phyloP scores from a whole-genome alignment of 2,797 vertebrate genomes.

The Pygocentrus nattereri region DNA sequence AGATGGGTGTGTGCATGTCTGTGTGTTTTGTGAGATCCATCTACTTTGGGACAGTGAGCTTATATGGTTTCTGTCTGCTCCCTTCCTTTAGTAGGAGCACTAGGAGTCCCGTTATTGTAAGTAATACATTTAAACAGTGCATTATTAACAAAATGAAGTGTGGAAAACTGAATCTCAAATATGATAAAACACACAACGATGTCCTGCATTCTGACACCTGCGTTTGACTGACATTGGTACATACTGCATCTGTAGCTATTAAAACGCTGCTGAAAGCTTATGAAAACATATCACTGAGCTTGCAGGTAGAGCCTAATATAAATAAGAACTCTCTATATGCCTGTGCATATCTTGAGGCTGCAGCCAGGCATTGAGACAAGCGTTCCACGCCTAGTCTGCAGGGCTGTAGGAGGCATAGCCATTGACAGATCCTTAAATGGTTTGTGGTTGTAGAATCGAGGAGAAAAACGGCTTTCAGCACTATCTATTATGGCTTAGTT shows the following conservation, averaged over 20 bases:
- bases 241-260: background rate
- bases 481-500: constrained; percentile 53
- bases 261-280: background rate
- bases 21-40: background rate
- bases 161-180: background rate
- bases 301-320: background rate
- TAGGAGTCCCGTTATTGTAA: background rate
- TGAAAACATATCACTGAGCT: background rate
- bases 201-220: background rate
- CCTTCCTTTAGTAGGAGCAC: background rate
- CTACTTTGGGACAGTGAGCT: background rate
- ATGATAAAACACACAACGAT: background rate
- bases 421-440: constrained; percentile 51
- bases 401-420: background rate
- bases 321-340: background rate
- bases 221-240: background rate
- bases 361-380: background rate
- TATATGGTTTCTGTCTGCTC: background rate
- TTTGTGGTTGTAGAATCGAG: constrained; percentile 44
- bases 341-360: constrained; percentile 32
- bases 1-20: constrained; percentile 49
- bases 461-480: constrained; percentile 38
- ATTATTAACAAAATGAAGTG: background rate
- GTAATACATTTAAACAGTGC: background rate
- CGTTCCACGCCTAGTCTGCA: background rate